Base-by-base conservation (phyloP, 2,888 invertebrate genomes). In the Leptopterna dolabrata region DNA sequence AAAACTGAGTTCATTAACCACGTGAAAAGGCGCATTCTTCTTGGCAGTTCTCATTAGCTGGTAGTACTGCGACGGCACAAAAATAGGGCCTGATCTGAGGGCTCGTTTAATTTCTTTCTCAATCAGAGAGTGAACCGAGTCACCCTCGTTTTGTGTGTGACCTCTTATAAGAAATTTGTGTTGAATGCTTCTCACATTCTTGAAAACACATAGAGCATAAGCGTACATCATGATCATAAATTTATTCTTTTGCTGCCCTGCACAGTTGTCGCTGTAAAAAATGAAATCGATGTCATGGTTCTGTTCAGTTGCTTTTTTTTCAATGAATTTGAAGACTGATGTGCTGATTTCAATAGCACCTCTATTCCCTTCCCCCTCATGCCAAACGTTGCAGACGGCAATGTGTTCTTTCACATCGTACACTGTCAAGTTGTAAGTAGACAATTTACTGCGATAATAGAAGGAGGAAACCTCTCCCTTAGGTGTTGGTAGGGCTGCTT, bases 111-210 rank as follows among this genome's bases (percentile, higher is more conserved):
- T 86, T 86, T 86, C 86, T 76, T 86, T 86, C 29, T 86, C 86
- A n/a, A 86, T 86, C 27, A 86, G 7, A 1, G 86, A 86, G 43
- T 86, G 86, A n/a, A 86, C 30, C 0, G 9, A 13, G 19, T 86
- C 86, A 24, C 76, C 86, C 30, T 86, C 86, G 29, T 86, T 86
- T 36, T 85, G 85, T 11, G 85, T 85, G 45, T 85, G 85, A 13
- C 85, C 45, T 19, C 36, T 85, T 9, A 85, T 76, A 6, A 80
- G 29, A 29, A 45, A 80, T 45, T 80, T 80, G 47, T 80, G 80
- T 9, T 13, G 16, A 14, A 19, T n/a, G 14, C 30, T 80, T 43
- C 16, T 14, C 24, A 47, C 36, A 16, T 11, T 27, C 14, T 41
- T 16, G 36, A 76, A 76, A 14, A 13, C 16, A 47, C 13, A 16